Base-by-base conservation (phyloP, 2,113 vertebrate genomes). In the Ceyx cyanopectus region DNA sequence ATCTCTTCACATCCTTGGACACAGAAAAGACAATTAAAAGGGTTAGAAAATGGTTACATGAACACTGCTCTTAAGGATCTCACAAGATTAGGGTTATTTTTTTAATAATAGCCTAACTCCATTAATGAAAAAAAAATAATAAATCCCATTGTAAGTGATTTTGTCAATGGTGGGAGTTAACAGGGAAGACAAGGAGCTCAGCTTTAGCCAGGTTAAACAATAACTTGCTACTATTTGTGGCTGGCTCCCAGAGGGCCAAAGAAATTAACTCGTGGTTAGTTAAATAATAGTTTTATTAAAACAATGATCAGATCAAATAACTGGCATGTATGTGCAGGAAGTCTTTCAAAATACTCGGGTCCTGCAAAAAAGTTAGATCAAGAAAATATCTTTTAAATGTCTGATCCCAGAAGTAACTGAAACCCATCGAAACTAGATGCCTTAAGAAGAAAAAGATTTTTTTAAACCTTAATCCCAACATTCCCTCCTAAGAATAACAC, bases 211-310 rank as follows among this genome's bases (percentile, higher is more conserved):
- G 89, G 91, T 94, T 94, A 96, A 94, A 93, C 84, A 96, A 96
- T 95, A 95, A 96, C 94, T 85, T 95, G 87, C 95, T 96, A 95
- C 94, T 95, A 92, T 96, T 95, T 90, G 81, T 95, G 94, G 95
- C 87, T 77, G 78, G 67, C 34, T 95, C 94, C 95, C 94, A 94
- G 81, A 89, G 51, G 92, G 73, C 86, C 81, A 95, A 92, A 95
- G 61, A 96, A 96, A 96, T 95, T 94, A 96, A 92, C 81, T 94
- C 26, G 23, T 95, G 94, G 91, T 96, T 96, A 96, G 87, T 94
- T 94, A 92, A 96, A 95, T 93, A 93, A 96, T 83, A 79, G 89
- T 93, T 96, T 91, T 95, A 91, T 91, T 95, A 94, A 96, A 96
- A 96, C 92, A 95, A 91, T 85, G 92, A 96, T 94, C 92, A 68